These are phyloP conservation scores for Monoplex corrugatus DNA, from an alignment of 2,888 invertebrate species.

Conservation along the genomic window DNA sequence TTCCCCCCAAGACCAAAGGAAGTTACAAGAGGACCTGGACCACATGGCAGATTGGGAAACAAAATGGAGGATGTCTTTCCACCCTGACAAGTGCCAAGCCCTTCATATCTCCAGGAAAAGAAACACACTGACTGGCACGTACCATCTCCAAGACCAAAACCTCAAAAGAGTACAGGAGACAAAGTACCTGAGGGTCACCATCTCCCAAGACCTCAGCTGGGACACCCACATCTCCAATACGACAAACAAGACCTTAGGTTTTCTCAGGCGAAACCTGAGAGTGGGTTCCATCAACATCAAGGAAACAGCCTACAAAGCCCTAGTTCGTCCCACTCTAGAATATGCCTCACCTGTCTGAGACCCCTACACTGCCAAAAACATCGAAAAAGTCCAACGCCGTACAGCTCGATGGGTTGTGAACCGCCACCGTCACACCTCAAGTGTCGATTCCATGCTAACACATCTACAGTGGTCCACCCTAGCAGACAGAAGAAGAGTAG, in stretches of 20 bases:
- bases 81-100: not conserved
- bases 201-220: not conserved
- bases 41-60: not conserved
- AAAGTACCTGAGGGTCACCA: not conserved
- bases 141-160: not conserved
- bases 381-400: too few relatives aligned
- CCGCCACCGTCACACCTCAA: too few relatives aligned
- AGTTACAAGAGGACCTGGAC: not conserved
- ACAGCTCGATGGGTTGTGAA: too few relatives aligned
- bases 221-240: not conserved
- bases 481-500: too few relatives aligned
- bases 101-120: not conserved
- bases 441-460: too few relatives aligned
- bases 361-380: too few relatives aligned
- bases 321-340: too few relatives aligned
- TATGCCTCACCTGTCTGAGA: too few relatives aligned
- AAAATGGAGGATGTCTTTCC: not conserved
- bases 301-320: too few relatives aligned
- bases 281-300: too few relatives aligned
- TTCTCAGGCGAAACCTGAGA: too few relatives aligned
- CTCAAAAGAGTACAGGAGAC: not conserved
- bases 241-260: not conserved
- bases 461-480: too few relatives aligned
- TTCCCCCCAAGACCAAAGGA: not conserved
- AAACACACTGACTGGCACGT: constrained; percentile 7